Evolutionary conservation across 1,140 invertebrate genomes (phyloP).

Genomic region (Holcopasites calliopsidis): DNA sequence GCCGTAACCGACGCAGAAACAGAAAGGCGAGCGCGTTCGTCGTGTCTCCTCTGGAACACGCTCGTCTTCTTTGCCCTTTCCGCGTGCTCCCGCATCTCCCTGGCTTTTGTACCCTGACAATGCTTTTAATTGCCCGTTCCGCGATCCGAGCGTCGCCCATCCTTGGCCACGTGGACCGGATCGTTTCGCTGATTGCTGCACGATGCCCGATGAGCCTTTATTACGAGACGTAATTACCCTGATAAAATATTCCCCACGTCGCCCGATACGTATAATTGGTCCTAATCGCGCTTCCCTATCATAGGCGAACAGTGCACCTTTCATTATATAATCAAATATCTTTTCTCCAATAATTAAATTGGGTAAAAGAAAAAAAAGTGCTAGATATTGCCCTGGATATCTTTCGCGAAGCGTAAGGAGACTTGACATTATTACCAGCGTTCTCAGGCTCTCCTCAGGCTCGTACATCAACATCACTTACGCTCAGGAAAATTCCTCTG

Average conservation of each 20-base stretch:
- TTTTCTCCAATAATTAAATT: too few relatives aligned
- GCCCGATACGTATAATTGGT: conserved; percentile 19
- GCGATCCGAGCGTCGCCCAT: background rate
- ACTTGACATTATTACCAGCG: conserved; percentile 46
- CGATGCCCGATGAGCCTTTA: conserved; percentile 23
- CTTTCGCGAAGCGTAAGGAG: conserved; percentile 28
- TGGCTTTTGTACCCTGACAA: conserved; percentile 52
- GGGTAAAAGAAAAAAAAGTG: background rate
- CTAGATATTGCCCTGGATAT: conserved; percentile 15
- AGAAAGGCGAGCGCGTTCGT: background rate
- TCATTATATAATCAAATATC: too few relatives aligned
- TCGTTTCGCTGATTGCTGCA: conserved; percentile 36
- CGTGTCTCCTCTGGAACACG: conserved; percentile 25
- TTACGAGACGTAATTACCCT: conserved; percentile 36
- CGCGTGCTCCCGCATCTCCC: background rate
- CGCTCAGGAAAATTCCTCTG: conserved; percentile 51
- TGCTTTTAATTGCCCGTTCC: conserved; percentile 58
- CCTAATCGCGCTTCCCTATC: background rate
- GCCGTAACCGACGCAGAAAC: conserved; percentile 3
- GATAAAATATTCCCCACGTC: conserved; percentile 36
- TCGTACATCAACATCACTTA: conserved; percentile 62
- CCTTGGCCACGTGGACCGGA: background rate
- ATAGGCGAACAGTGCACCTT: too few relatives aligned
- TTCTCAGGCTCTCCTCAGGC: conserved; percentile 8
- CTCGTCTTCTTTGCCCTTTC: conserved; percentile 12